Base-by-base conservation (phyloP, 2,113 vertebrate species). In the Labeo catla region DNA sequence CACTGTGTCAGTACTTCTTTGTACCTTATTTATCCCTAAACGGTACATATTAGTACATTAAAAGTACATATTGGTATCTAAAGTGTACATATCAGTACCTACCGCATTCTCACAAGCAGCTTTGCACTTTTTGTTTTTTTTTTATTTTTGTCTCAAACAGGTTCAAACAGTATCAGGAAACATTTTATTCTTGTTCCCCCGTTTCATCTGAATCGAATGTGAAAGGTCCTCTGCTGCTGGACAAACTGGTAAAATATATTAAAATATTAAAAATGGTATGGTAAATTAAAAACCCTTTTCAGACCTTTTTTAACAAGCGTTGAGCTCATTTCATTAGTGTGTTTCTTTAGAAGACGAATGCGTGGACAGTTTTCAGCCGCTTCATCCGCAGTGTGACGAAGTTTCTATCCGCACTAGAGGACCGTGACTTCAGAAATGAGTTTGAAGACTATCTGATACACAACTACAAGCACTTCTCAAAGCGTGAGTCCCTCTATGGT, bases 161-260 rank as follows among this genome's bases (percentile, higher is more conserved):
- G 78, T 81, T 81, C 19, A 81, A 15, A 65, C 78, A 4, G 12
- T 81, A 81, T 65, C 78, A 63, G 78, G 54, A 81, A n/a, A 5
- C 78, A 28, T 81, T 47, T 65, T 15, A 19, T 47, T 8, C 6
- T 76, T 76, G 49, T 76, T 28, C 74, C 13, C 13, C 11, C 15
- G 57, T 39, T 15, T 9, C 57, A 63, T 81, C 78, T 15, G 78
- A 81, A 8, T 16, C n/a, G 57, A 61, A 45, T n/a, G 0, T 81
- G 21, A 63, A 11, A 76, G 23, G 49, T 34, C 49, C 47, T 0
- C 7, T 52, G 74, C 3, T 52, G 49, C 16, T 52, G 49, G 13
- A 23, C 6, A 72, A 77, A 52, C 19, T 81, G 21, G 78, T 65
- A 3, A 28, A 63, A 81, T 8, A 28, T 28, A 28, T 28, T 28